phyloP scores from a whole-genome alignment of 2,113 vertebrate species.

The Eonycteris spelaea region DNA sequence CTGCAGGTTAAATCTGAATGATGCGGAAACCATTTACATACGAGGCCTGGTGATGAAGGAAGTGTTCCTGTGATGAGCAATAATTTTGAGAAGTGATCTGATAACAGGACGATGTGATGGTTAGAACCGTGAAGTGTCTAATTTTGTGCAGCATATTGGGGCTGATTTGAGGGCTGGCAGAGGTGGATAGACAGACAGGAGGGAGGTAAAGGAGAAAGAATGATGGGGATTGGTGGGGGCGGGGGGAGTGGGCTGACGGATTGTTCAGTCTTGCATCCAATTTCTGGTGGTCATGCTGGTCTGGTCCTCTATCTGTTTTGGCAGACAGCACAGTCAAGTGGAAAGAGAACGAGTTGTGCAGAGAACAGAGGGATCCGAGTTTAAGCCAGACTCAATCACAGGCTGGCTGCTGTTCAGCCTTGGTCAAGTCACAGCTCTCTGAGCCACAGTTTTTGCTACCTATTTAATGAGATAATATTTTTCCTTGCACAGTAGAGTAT shows the following conservation, averaged over 20 bases:
- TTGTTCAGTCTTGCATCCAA: neutral
- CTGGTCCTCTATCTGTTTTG: neutral
- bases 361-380: neutral
- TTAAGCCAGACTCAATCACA: neutral
- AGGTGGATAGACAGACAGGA: neutral
- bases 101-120: neutral
- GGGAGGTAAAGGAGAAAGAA: neutral
- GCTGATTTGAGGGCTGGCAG: neutral
- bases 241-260: neutral
- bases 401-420: neutral
- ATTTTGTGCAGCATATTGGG: neutral
- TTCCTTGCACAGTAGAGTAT: neutral
- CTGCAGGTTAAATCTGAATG: conserved; percentile 56
- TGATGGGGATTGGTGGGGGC: fast-evolving
- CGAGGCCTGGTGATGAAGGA: conserved; percentile 55
- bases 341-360: neutral
- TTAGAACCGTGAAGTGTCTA: neutral
- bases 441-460: neutral
- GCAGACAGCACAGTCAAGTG: neutral
- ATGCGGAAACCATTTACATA: neutral
- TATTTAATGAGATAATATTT: neutral
- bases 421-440: neutral
- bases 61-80: conserved; percentile 15
- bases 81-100: neutral
- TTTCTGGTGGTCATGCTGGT: neutral